Evolutionary conservation across 1,140 invertebrate genomes (phyloP), one percentile per base, ranked within the genome.

Genomic region (Meteorus sp.): DNA sequence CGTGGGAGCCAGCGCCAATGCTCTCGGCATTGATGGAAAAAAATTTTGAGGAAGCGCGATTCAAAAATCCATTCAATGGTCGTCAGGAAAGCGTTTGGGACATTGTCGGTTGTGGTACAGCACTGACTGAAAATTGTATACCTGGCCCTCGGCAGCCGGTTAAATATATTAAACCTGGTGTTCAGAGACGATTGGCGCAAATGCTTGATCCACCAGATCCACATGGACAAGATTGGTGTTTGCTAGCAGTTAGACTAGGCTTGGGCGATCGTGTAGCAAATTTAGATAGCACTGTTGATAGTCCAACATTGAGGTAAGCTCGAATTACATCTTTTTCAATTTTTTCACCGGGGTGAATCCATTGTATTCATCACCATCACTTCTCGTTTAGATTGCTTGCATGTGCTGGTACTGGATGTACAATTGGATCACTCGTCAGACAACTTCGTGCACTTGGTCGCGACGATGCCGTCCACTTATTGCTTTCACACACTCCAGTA

Each of bases 181-280:
- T 83, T 44, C 79, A 82, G 62, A 79, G 83, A 61, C 75, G 78
- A 67, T 65, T 87, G 2, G 85, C 86, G 51, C 75, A 83, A 19
- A 74, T 90, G 51, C 76, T 94, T 9, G 92, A 94, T 78, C 89
- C 90, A 1, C 84, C 88, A 5, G 90, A 93, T 71, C 82, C 85
- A 2, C 86, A 91, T 69, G 92, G 92, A 8, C 81, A 87, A 61
- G 91, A 94, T 71, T 93, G 91, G 91, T 92, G 89, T 72, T 80
- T 94, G 53, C 73, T 94, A 23, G 90, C 90, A 3, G 85, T 93
- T 1, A 82, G 86, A 58, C 74, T 93, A 23, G 90, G 89, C 19
- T 75, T 80, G 23, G 76, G 75, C 3, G 78, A 80, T 66, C 71
- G 71, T 17, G 78, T 80, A 5, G 78, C 74, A 8, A 76, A 78